Percentiles rank a stretch among this genome's conserved stretches.
Conservation (phyloP, 1,140 invertebrate genomes). For the Calosoma granatense region DNA sequence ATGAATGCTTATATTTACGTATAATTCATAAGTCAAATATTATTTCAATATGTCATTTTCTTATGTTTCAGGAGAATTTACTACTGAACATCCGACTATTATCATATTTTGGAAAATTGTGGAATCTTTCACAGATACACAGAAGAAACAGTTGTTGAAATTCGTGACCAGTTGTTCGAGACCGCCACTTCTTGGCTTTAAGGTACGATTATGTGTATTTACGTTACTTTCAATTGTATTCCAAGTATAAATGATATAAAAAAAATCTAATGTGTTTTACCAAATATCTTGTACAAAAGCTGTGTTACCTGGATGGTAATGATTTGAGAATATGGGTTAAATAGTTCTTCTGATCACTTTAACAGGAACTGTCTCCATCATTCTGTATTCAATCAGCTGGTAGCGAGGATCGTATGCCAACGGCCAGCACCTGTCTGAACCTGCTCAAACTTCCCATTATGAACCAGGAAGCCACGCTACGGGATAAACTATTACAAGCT, state of each 20-base stretch:
- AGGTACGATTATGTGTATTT: constrained; percentile 51
- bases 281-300: too few species aligned
- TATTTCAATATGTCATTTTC: too few species aligned
- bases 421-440: constrained; percentile 97
- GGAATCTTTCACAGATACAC: constrained; percentile 68
- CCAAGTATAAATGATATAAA: neutral
- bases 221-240: too few species aligned
- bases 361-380: constrained; percentile 81
- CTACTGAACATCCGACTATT: constrained; percentile 65
- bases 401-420: constrained; percentile 77
- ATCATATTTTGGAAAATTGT: constrained; percentile 79
- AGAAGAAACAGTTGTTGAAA: constrained; percentile 80
- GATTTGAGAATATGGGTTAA: too few species aligned
- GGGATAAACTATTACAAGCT: constrained; percentile 82
- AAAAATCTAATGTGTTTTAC: too few species aligned
- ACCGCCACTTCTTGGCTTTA: constrained; percentile 95
- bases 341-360: constrained; percentile 20
- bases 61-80: constrained; percentile 62
- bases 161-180: constrained; percentile 96
- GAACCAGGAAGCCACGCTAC: constrained; percentile 61
- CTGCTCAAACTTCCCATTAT: constrained; percentile 91
- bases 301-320: too few species aligned
- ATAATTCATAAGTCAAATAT: neutral
- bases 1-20: constrained; percentile 16
- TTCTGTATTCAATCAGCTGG: constrained; percentile 92